phyloP scores from a whole-genome alignment of 1,140 invertebrate genomes.

The Magallana angulata region DNA sequence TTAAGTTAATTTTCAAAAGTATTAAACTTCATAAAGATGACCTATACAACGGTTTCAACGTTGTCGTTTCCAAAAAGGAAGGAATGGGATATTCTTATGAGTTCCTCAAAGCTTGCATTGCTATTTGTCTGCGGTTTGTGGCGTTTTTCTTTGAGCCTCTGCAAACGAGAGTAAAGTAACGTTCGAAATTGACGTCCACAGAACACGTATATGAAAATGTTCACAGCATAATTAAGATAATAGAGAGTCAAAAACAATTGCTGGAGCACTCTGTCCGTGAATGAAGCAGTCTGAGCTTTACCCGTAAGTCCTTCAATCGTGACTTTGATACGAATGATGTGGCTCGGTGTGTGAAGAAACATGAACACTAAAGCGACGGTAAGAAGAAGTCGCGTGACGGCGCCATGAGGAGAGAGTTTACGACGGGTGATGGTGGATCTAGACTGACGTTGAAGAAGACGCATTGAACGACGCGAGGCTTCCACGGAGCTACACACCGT shows the following conservation, averaged over 20 bases:
- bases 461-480: conserved; percentile 47
- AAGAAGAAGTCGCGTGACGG: conserved; percentile 90
- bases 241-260: conserved; percentile 83
- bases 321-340: conserved; percentile 74
- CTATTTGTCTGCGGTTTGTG: not conserved
- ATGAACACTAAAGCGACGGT: conserved; percentile 90
- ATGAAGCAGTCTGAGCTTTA: conserved; percentile 16
- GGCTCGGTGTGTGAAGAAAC: conserved; percentile 86
- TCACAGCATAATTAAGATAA: conserved; percentile 90
- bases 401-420: conserved; percentile 81
- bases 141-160: not conserved
- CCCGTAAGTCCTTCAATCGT: conserved; percentile 60
- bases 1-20: no score
- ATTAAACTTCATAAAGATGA: no score
- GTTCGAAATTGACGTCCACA: conserved; percentile 63
- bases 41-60: not conserved
- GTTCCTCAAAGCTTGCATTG: not conserved
- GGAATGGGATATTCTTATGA: not conserved
- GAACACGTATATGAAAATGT: conserved; percentile 87
- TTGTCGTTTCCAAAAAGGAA: not conserved
- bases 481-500: conserved; percentile 78
- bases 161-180: conserved; percentile 1
- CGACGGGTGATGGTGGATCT: not conserved
- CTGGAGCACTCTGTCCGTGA: conserved; percentile 78
- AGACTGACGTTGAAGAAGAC: not conserved